Conservation (phyloP, 1,140 invertebrate species). For the Listronotus oregonensis region DNA sequence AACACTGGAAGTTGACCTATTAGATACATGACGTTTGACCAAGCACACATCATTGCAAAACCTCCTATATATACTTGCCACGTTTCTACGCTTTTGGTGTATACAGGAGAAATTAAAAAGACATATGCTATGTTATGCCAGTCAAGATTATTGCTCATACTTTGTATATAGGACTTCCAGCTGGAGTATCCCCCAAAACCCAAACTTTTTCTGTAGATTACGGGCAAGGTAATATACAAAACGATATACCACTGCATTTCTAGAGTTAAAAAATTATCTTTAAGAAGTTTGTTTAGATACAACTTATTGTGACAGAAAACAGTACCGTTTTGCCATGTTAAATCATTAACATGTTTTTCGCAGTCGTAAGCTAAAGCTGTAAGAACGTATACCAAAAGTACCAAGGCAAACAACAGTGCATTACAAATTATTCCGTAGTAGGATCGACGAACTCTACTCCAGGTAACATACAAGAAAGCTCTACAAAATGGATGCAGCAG, state of each 20-base stretch:
- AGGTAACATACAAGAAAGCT: slow-evolving; percentile 81
- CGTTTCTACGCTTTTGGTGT: slow-evolving; percentile 72
- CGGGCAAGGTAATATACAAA: slow-evolving; percentile 71
- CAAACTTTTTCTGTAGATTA: slow-evolving; percentile 75
- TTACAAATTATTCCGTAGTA: slow-evolving; percentile 78
- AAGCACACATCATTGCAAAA: slow-evolving; percentile 78
- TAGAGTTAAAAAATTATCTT: slow-evolving; percentile 70
- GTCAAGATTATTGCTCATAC: slow-evolving; percentile 81
- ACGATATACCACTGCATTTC: slow-evolving; percentile 79
- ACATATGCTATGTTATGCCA: slow-evolving; percentile 82
- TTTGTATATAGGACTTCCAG: slow-evolving; percentile 75
- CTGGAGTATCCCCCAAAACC: slow-evolving; percentile 76
- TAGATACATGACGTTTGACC: slow-evolving; percentile 86
- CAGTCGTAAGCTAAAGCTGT: slow-evolving; percentile 77
- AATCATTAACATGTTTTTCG: slow-evolving; percentile 68
- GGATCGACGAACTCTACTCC: slow-evolving; percentile 84
- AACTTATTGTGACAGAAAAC: slow-evolving; percentile 73
- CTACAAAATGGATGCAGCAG: slow-evolving; percentile 79
- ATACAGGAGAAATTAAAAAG: slow-evolving; percentile 77
- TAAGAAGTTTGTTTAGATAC: slow-evolving; percentile 69
- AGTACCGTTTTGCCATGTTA: slow-evolving; percentile 59
- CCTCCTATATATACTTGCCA: slow-evolving; percentile 84
- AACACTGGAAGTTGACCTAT: slow-evolving; percentile 83
- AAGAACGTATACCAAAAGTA: slow-evolving; percentile 75
- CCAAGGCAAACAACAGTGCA: slow-evolving; percentile 76